phyloP scores from a whole-genome alignment of 2,113 vertebrate genomes.

The Proteles cristata region DNA sequence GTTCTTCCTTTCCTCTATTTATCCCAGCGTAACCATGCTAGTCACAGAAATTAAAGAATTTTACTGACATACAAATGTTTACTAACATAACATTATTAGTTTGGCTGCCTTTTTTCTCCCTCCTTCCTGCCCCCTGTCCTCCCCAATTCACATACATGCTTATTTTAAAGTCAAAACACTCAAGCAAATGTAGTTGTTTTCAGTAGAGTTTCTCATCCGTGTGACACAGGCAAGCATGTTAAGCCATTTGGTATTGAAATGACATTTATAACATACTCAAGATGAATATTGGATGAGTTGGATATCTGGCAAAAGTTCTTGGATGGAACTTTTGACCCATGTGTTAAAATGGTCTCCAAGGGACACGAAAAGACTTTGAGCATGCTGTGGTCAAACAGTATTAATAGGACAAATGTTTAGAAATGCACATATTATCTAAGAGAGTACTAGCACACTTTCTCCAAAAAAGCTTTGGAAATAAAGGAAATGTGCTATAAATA shows the following conservation, averaged over 20 bases:
- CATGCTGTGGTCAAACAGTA: conserved; percentile 42
- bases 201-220: neutral
- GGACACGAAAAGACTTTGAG: conserved; percentile 26
- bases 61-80: neutral
- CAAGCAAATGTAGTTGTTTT: neutral
- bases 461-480: conserved; percentile 67
- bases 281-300: neutral
- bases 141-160: neutral
- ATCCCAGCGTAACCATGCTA: neutral
- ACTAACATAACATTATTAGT: neutral
- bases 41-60: neutral
- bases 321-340: conserved; percentile 48
- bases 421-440: conserved; percentile 5
- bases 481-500: conserved; percentile 74
- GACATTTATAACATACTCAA: neutral
- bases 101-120: neutral
- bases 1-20: neutral
- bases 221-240: neutral
- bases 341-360: conserved; percentile 33
- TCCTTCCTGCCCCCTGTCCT: neutral
- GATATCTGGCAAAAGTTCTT: conserved; percentile 19
- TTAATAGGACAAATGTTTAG: conserved; percentile 59
- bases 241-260: conserved; percentile 33
- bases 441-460: conserved; percentile 32
- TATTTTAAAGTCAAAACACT: conserved; percentile 50